A percentile compares a stretch with the other conserved stretches of the same genome.
Evolutionary conservation across 1,140 invertebrate genomes (phyloP).

Genomic region (Zaprionus nigranus): DNA sequence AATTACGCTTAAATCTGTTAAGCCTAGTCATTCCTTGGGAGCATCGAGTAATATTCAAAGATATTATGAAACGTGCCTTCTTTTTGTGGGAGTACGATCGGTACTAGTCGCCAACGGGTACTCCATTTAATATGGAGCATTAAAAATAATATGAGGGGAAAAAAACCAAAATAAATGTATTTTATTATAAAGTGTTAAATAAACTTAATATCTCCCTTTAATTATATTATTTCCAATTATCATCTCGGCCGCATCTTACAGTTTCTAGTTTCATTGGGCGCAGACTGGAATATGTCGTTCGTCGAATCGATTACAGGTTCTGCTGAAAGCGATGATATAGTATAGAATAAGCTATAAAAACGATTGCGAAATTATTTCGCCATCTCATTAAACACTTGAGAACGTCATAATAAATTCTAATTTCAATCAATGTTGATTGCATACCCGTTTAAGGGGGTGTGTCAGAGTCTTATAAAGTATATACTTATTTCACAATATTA

Average conservation of each 20-base stretch:
- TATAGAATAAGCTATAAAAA: not conserved
- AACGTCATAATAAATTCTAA: not conserved
- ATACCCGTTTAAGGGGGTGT: not conserved
- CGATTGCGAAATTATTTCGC: not conserved
- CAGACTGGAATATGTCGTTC: constrained; percentile 11
- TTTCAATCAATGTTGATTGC: not conserved
- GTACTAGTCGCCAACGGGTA: constrained; percentile 16
- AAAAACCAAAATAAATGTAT: not conserved
- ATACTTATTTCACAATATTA: not conserved
- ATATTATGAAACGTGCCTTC: not conserved
- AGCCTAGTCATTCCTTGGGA: not conserved
- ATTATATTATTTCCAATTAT: constrained; percentile 27
- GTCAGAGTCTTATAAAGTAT: not conserved
- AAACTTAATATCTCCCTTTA: constrained; percentile 4
- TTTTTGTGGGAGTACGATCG: not conserved
- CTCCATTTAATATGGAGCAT: not conserved
- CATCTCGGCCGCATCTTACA: constrained; percentile 6
- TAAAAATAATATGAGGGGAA: not conserved
- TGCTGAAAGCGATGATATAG: not conserved
- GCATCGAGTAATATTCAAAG: not conserved
- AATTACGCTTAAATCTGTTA: constrained; percentile 40
- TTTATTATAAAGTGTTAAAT: constrained; percentile 8
- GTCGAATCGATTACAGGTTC: constrained; percentile 5
- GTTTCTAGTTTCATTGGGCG: constrained; percentile 22
- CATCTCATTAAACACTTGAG: not conserved